Evolutionary conservation across 2,113 vertebrate species (phyloP), one percentile per base, ranked within the genome.

Genomic region (Hippocampus mohnikei): DNA sequence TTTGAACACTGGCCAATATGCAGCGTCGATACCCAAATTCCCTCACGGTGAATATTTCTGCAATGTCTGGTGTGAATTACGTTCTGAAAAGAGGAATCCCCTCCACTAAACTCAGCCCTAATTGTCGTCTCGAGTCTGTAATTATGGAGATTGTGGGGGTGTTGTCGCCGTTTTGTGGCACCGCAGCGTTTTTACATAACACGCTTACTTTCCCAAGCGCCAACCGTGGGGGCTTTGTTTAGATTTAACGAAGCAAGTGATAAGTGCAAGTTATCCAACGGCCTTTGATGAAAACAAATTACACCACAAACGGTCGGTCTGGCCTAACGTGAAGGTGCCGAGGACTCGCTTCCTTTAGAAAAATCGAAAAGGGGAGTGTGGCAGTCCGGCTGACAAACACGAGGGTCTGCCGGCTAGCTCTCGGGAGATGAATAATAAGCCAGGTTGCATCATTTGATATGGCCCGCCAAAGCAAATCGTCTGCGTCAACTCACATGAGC

Each of bases 331-430:
- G 82, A 87, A 80, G 75, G 79, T 70, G 78, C 70, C 83, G 79
- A 81, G 75, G 79, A 77, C 71, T 70, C 69, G 70, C 42, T 80
- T 69, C 70, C 78, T 82, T 75, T 84, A 82, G 86, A 86, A 68
- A 48, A 59, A 70, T 67, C 69, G 2, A 5, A 75, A 25, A 7
- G 75, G 80, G 79, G 78, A 82, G 80, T 80, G 78, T 75, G 87
- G 77, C 81, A 81, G 81, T 76, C 85, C 85, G 78, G 78, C 66
- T 78, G 81, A 87, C 91, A 91, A 90, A 92, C 89, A 92, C 77
- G 76, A 77, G 84, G 74, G 77, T 80, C 71, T 61, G 73, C 78
- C 70, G 76, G 64, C 11, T 75, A 23, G 77, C 85, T 77, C 77
- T 82, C 80, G 69, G 68, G 71, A 88, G 78, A 90, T 87, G 84